Base-by-base conservation (phyloP, 2,888 invertebrate species). In the Drosophila gaucha region DNA sequence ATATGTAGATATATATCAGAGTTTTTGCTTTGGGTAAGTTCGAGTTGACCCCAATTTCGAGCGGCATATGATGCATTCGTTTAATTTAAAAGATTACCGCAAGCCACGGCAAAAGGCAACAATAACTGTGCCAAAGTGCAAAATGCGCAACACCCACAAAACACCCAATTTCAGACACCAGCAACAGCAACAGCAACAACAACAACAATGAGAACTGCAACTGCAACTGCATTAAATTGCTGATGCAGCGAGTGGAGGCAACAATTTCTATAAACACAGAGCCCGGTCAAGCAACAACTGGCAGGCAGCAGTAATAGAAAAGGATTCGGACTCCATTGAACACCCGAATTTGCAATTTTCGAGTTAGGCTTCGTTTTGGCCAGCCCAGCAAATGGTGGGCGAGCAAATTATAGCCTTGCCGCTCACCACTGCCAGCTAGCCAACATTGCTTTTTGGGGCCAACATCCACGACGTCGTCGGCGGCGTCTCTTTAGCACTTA, bases 321-420 rank as follows among this genome's bases (percentile, higher is more conserved):
- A 86, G 78, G 73, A 84, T 80, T 68, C 60, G 46, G 59, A 78
- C 59, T 57, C 68, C 63, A 83, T 80, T 86, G 80, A 78, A 70
- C 82, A 86, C 76, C 85, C 87, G 86, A 83, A 83, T 87, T 83
- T 83, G 87, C 77, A 87, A 87, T 83, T 83, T 83, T 87, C 87
- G 74, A 84, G 82, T 78, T 85, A 87, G 72, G 73, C 87, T 73
- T 71, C 66, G 55, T 62, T 77, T 72, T 78, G 65, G 64, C 55
- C 54, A 56, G 65, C 33, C 49, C 70, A 58, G 30, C 41, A 74
- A 78, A 75, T 79, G 67, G 79, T 84, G 82, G 79, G 78, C 78
- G 75, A 78, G 57, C 62, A 85, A 80, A 80, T 80, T 80, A 85
- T 78, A 80, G 78, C 36, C 18, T 65, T 51, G 56, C 35, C 24